A percentile compares a stretch with the other conserved stretches of the same genome.
Evolutionary conservation across 2,113 vertebrate genomes (phyloP).

Genomic region (Microtus oregoni): DNA sequence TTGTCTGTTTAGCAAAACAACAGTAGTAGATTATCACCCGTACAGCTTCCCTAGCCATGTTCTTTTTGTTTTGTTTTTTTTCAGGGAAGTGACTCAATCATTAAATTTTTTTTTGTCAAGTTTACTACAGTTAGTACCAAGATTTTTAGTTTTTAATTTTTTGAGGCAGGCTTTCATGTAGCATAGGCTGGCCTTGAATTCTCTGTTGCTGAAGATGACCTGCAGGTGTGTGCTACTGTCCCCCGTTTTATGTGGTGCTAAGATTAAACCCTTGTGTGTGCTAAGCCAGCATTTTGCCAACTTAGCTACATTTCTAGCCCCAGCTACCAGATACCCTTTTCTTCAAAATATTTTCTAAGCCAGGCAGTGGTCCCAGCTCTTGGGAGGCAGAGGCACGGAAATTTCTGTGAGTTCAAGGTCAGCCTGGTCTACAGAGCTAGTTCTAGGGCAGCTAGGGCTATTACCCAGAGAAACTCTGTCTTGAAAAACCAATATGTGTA

Average conservation of each 20-base stretch:
- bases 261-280: neutral
- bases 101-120: neutral
- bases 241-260: neutral
- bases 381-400: too few relatives aligned
- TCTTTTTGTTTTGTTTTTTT: neutral
- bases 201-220: neutral
- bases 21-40: neutral
- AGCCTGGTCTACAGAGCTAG: too few relatives aligned
- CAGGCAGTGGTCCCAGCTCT: too few relatives aligned
- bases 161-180: neutral
- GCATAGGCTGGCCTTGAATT: neutral
- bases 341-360: conserved; percentile 22
- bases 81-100: neutral
- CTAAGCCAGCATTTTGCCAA: too few relatives aligned
- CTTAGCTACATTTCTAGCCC: neutral
- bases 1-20: neutral
- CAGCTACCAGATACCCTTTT: neutral
- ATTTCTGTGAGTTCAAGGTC: too few relatives aligned
- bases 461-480: too few relatives aligned
- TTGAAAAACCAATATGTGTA: too few relatives aligned
- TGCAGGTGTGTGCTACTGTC: neutral
- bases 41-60: too few relatives aligned
- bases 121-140: neutral
- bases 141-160: neutral
- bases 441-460: too few relatives aligned